These are phyloP conservation scores for Bos taurus DNA, from an alignment of 2,113 vertebrate species.

Conservation along the genomic window ARS-UCD2.0 NC_037332.1:101773501-101774000, in stretches of 20 bases:
- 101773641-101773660: background rate
- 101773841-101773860: background rate
- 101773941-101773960: background rate
- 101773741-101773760: background rate
- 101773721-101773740: background rate
- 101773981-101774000: background rate
- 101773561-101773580: background rate
- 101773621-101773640: background rate
- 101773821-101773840: background rate
- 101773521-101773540: background rate
- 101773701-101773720: background rate
- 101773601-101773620: background rate
- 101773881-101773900: background rate
- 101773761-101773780: background rate
- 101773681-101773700: background rate
- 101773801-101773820: background rate
- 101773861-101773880: background rate
- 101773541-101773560: background rate
- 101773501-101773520: constrained; percentile 15
- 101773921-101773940: background rate
- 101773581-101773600: background rate
- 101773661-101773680: background rate
- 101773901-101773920: background rate
- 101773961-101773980: background rate
- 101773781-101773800: background rate